These are phyloP conservation scores for Lamellibrachia luymesi DNA, from an alignment of 1,140 invertebrate genomes.

Conservation along the genomic window DNA sequence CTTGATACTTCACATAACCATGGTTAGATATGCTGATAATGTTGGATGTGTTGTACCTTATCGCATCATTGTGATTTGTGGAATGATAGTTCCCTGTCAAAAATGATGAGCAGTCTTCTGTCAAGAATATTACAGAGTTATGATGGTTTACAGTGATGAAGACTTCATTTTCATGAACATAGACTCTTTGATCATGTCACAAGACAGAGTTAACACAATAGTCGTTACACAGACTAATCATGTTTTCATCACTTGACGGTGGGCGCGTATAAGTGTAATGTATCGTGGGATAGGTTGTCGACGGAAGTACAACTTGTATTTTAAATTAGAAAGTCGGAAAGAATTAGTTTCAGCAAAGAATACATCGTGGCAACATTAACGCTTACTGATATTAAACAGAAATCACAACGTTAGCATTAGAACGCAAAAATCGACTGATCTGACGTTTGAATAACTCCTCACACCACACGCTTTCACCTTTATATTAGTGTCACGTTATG, in stretches of 20 bases:
- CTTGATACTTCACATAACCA: neutral
- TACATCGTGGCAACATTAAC: neutral
- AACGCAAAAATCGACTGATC: too few species aligned
- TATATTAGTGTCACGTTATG: too few species aligned
- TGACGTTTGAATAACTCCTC: too few species aligned
- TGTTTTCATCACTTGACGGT: neutral
- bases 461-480: too few species aligned
- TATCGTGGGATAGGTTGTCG: neutral
- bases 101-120: neutral
- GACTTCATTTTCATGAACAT: too few species aligned
- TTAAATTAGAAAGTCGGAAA: too few species aligned
- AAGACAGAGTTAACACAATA: neutral
- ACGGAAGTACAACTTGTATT: neutral
- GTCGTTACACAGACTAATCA: neutral
- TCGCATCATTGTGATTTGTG: neutral
- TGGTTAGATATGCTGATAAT: neutral
- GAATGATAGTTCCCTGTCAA: neutral
- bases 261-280: neutral
- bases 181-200: neutral
- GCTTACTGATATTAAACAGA: neutral
- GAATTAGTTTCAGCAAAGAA: neutral
- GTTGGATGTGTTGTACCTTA: neutral
- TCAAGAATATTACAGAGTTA: neutral
- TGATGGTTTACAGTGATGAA: neutral
- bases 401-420: too few species aligned